phyloP scores from a whole-genome alignment of 2,113 vertebrate genomes.

The Tachysurus fulvidraco region DNA sequence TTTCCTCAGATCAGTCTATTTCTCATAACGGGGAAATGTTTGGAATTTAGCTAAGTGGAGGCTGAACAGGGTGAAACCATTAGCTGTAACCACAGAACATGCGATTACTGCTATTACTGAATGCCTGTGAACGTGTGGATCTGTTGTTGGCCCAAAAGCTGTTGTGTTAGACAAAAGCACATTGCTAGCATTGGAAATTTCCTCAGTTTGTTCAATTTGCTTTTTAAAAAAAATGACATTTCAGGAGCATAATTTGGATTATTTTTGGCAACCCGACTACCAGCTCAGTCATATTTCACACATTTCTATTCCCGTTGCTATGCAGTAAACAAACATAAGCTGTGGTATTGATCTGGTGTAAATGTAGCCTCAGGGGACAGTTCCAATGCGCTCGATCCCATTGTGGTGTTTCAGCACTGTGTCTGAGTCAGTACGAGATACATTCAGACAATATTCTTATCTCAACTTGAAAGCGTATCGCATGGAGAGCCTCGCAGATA shows the following conservation, averaged over 20 bases:
- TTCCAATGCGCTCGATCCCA: conserved; percentile 21
- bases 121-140: conserved; percentile 68
- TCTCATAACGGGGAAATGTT: conserved; percentile 31
- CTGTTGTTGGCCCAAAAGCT: neutral
- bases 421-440: conserved; percentile 26
- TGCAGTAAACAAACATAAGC: conserved; percentile 19
- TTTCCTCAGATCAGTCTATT: conserved; percentile 35
- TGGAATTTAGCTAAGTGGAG: conserved; percentile 22
- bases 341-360: conserved; percentile 24
- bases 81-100: conserved; percentile 69
- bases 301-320: conserved; percentile 34
- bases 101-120: conserved; percentile 62
- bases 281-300: neutral
- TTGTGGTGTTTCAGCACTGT: conserved; percentile 28
- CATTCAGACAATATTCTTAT: conserved; percentile 30
- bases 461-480: conserved; percentile 53
- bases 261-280: neutral
- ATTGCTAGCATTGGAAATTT: neutral
- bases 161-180: neutral
- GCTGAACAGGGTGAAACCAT: conserved; percentile 19
- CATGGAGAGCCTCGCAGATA: conserved; percentile 60
- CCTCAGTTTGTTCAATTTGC: neutral
- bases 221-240: neutral
- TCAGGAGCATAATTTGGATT: no score
- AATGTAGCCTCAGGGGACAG: conserved; percentile 34